Conservation (phyloP, 2,797 vertebrate species). For the Pipistrellus nathusii region DNA sequence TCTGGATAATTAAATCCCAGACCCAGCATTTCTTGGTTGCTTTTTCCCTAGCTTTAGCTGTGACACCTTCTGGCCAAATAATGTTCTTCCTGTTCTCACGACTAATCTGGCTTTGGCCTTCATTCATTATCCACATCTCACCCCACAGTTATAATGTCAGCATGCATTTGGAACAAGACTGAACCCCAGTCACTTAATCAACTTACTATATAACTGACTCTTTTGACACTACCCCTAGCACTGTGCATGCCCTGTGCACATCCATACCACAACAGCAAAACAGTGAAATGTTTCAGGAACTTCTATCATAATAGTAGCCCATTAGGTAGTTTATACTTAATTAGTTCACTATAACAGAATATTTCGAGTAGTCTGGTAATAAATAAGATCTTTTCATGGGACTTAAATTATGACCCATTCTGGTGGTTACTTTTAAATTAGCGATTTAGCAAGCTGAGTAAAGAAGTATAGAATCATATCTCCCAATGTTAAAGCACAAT, state of each 20-base stretch:
- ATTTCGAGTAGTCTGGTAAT: background rate
- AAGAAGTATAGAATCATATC: background rate
- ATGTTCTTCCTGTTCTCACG: background rate
- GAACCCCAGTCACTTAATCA: fast-evolving
- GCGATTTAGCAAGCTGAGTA: background rate
- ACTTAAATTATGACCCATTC: background rate
- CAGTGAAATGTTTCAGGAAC: background rate
- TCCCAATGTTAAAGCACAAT: background rate
- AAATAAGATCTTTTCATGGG: background rate
- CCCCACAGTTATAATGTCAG: no score
- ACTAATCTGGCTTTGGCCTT: background rate
- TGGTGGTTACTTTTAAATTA: slow-evolving; percentile 2
- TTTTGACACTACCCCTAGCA: background rate
- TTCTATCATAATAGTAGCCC: background rate
- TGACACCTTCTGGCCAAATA: background rate
- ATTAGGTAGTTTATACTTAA: background rate
- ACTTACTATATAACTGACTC: background rate
- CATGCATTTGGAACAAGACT: background rate
- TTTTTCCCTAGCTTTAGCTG: background rate
- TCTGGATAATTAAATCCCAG: background rate
- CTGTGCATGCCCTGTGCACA: background rate
- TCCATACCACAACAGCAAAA: no score
- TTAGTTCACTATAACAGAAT: background rate
- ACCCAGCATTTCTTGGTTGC: background rate
- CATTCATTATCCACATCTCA: background rate